phyloP scores from a whole-genome alignment of 2,797 vertebrate genomes.

The Galago senegalensis region DNA sequence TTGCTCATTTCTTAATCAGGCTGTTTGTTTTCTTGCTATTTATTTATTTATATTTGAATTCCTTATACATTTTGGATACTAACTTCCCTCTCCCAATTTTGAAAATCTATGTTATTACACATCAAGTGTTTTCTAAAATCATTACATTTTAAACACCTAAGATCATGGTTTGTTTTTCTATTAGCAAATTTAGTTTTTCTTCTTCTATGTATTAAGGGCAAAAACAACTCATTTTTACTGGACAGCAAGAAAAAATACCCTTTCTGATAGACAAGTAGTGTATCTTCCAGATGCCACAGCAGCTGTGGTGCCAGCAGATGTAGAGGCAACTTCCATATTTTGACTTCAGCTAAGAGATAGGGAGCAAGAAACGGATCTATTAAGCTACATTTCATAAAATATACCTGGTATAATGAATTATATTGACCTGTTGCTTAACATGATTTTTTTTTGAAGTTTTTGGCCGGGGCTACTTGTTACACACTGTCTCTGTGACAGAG shows the following conservation, averaged over 20 bases:
- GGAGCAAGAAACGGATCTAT: neutral
- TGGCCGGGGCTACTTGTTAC: too few relatives aligned
- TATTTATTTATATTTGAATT: neutral
- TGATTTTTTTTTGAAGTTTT: too few relatives aligned
- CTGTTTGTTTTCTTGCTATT: neutral
- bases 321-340: neutral
- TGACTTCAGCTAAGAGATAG: neutral
- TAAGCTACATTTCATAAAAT: neutral
- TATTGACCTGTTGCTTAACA: neutral
- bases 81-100: neutral
- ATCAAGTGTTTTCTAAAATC: neutral
- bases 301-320: neutral
- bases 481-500: too few relatives aligned
- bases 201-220: neutral
- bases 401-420: neutral
- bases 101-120: constrained; percentile 11
- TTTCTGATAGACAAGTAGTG: neutral
- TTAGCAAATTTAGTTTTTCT: neutral
- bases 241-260: neutral
- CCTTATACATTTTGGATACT: neutral
- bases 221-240: neutral
- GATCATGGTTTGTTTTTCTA: neutral
- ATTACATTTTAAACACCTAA: neutral
- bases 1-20: neutral
- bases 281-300: neutral